Evolutionary conservation across 2,113 vertebrate species (phyloP).

Genomic region (Callipepla californica): DNA sequence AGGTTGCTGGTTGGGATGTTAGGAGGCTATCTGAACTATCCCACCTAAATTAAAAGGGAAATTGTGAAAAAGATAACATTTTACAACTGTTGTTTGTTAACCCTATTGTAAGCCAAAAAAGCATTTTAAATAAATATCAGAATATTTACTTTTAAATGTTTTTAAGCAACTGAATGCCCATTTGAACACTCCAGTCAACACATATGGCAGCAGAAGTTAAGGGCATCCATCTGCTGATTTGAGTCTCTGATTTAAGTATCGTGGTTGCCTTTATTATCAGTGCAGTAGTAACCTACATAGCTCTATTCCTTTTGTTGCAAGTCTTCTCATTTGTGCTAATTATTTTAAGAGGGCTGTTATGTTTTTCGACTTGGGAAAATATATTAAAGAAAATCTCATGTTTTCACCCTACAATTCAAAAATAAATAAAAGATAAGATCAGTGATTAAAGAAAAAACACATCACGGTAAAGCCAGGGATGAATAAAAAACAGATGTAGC

Average conservation of each 20-base stretch:
- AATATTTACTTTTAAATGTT: not conserved
- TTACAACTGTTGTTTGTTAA: not conserved
- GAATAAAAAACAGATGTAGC: not conserved
- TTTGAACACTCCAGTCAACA: not conserved
- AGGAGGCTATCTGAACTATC: not conserved
- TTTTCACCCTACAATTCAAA: not conserved
- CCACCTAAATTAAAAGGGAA: not conserved
- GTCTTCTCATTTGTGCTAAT: accelerated
- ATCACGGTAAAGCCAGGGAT: not conserved
- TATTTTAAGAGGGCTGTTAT: not conserved
- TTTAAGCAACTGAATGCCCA: not conserved
- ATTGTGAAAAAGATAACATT: not conserved
- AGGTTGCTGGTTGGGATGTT: not conserved
- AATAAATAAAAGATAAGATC: not conserved
- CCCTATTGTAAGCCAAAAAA: not conserved
- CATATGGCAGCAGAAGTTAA: not conserved
- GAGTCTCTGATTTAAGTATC: not conserved
- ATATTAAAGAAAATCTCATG: accelerated
- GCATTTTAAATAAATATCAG: not conserved
- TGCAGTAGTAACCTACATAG: not conserved
- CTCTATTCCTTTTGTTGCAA: not conserved
- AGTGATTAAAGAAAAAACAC: not conserved
- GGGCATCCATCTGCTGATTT: not conserved
- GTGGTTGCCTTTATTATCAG: not conserved
- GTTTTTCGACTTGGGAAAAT: not conserved